These are phyloP conservation scores for Lagopus muta DNA, from an alignment of 2,113 vertebrate species.

Conservation along the genomic window DNA sequence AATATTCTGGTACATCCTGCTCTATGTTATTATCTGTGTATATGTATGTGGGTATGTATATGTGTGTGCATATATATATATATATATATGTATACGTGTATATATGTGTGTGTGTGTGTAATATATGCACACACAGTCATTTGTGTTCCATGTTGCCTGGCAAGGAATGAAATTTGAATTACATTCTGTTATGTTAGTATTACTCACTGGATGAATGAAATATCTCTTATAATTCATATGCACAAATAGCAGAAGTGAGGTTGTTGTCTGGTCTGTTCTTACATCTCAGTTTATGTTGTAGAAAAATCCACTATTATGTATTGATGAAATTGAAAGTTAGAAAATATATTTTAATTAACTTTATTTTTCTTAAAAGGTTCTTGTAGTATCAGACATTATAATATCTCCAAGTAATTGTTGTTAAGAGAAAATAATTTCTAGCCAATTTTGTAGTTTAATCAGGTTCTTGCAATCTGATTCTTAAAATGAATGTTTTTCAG, in stretches of 20 bases:
- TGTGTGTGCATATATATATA: too few relatives aligned
- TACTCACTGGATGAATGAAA: background rate
- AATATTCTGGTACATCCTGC: background rate
- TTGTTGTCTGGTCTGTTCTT: background rate
- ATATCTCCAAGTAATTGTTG: background rate
- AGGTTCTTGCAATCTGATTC: background rate
- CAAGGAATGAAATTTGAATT: background rate
- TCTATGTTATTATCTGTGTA: background rate
- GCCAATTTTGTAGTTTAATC: background rate
- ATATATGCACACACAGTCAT: background rate
- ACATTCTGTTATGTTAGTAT: background rate
- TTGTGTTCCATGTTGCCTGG: background rate
- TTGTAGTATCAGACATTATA: background rate
- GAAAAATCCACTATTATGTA: background rate
- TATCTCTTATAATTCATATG: background rate
- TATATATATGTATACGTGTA: too few relatives aligned
- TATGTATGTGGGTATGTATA: too few relatives aligned
- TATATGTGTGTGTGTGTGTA: too few relatives aligned
- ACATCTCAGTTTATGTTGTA: background rate
- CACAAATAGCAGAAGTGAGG: background rate
- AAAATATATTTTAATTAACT: background rate
- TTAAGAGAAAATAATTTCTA: background rate
- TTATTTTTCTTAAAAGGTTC: background rate
- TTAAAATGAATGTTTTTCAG: background rate
- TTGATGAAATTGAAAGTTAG: background rate